Base-by-base conservation (phyloP, 92 coral and sea anemone genomes). In the Desmophyllum pertusum region DNA sequence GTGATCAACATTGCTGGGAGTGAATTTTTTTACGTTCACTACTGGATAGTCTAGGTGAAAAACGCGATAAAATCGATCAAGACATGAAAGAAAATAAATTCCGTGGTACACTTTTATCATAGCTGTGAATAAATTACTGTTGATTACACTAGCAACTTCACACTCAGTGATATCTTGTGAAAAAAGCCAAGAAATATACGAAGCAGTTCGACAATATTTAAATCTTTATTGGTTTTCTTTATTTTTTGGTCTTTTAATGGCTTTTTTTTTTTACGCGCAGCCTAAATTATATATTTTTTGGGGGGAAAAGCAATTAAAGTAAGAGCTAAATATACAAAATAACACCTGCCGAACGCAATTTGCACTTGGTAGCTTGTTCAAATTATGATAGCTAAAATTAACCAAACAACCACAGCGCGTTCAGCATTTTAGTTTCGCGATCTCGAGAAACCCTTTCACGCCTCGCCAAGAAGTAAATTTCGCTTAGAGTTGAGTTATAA, bases 311-410 rank as follows among this genome's bases (percentile, higher is more conserved):
- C 69, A 70, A 81, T 81, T 81, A 81, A 21, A n/a, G 21, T 25
- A 52, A 69, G 68, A 70, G 68, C 41, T 31, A 23, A 4, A 30
- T 27, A 70, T 5, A 82, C 86, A 72, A 72, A 37, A n/a, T 37
- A 10, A 13, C 77, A 82, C 53, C 79, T 82, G 86, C 37, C 27
- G 13, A 27, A 6, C 62, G 53, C 53, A 72, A 82, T 71, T 82
- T 71, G 40, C 71, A 57, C 86, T 39, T 50, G 18, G 25, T 19
- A 40, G 48, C 76, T 80, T 69, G 65, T 43, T 67, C 43, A 52
- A 67, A 38, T 48, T 80, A 13, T 79, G 43, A 67, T 48, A 5
- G 63, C 55, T 65, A 21, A 79, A 79, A 65, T 29, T 6, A 27
- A 9, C 5, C 6, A 36, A 25, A 48, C 7, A 59, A n/a, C 21